phyloP scores from a whole-genome alignment of 2,113 vertebrate species.

The Hipposideros armiger region DNA sequence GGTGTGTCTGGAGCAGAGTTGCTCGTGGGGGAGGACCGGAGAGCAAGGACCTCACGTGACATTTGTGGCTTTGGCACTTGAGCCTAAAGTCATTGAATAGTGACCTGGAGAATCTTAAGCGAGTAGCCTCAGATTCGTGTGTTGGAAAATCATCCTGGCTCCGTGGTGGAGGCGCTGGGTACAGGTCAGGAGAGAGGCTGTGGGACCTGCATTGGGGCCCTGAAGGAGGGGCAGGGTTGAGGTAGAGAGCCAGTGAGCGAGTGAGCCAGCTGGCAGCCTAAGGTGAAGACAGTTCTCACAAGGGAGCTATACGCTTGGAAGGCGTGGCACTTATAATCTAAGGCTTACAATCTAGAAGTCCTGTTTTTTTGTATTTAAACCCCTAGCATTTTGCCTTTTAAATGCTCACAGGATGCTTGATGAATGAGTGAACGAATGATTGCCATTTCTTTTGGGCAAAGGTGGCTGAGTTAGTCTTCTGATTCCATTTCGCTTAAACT shows the following conservation, averaged over 20 bases:
- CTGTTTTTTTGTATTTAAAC: constrained; percentile 52
- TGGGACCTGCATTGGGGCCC: background rate
- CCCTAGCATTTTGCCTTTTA: constrained; percentile 33
- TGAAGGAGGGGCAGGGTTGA: background rate
- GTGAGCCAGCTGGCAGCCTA: background rate
- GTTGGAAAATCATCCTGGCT: constrained; percentile 33
- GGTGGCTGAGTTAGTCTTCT: background rate
- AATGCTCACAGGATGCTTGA: background rate
- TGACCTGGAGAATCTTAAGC: background rate
- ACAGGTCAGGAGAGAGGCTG: background rate
- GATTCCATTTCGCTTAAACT: constrained; percentile 59
- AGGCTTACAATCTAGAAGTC: background rate
- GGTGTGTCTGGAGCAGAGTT: background rate
- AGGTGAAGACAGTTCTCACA: background rate
- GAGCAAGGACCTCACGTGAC: background rate
- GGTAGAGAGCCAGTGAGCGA: background rate
- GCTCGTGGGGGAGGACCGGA: background rate
- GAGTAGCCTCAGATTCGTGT: background rate
- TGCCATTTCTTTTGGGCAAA: constrained; percentile 41
- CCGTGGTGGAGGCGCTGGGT: background rate
- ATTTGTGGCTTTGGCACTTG: constrained; percentile 5
- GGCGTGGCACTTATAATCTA: background rate
- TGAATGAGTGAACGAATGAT: background rate
- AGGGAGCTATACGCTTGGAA: background rate
- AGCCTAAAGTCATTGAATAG: background rate